phyloP scores from a whole-genome alignment of 2,888 invertebrate genomes.

The Stenotaenia linearis region DNA sequence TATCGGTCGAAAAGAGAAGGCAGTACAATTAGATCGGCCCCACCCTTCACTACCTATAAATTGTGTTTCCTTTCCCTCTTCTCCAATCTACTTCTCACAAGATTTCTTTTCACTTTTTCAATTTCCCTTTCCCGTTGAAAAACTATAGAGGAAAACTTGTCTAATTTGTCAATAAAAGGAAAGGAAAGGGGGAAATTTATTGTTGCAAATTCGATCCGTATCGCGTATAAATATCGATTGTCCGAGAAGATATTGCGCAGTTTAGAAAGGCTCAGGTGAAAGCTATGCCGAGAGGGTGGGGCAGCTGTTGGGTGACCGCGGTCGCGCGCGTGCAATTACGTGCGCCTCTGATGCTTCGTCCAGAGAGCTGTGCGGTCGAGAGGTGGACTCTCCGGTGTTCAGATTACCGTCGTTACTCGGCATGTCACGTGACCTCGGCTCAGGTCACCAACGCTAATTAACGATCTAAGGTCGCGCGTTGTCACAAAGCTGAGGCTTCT shows the following conservation, averaged over 20 bases:
- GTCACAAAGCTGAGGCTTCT: conserved; percentile 21
- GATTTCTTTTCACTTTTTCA: neutral
- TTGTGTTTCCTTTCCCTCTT: neutral
- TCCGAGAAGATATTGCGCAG: neutral
- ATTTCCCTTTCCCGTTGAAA: neutral
- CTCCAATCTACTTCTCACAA: neutral
- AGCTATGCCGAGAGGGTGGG: conserved; percentile 23
- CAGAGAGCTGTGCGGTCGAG: conserved; percentile 17
- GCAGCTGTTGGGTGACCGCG: conserved; percentile 23
- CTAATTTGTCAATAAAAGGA: neutral
- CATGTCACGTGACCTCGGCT: conserved; percentile 17
- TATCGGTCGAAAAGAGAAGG: conserved; percentile 11
- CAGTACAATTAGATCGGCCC: conserved; percentile 16
- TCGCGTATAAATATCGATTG: neutral
- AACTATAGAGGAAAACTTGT: neutral
- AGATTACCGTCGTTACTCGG: conserved; percentile 20
- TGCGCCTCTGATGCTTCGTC: conserved; percentile 9
- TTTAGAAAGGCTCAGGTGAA: neutral
- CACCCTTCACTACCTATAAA: conserved; percentile 16
- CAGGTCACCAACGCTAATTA: conserved; percentile 24
- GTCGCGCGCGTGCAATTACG: conserved; percentile 24
- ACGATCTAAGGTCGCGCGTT: conserved; percentile 16
- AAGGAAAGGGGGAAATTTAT: neutral
- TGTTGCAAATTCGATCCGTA: neutral
- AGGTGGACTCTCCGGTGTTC: conserved; percentile 19